Percentiles rank a stretch among this genome's conserved stretches.
Evolutionary conservation across 2,797 vertebrate genomes (phyloP).

Genomic region (Chiroxiphia lanceolata): DNA sequence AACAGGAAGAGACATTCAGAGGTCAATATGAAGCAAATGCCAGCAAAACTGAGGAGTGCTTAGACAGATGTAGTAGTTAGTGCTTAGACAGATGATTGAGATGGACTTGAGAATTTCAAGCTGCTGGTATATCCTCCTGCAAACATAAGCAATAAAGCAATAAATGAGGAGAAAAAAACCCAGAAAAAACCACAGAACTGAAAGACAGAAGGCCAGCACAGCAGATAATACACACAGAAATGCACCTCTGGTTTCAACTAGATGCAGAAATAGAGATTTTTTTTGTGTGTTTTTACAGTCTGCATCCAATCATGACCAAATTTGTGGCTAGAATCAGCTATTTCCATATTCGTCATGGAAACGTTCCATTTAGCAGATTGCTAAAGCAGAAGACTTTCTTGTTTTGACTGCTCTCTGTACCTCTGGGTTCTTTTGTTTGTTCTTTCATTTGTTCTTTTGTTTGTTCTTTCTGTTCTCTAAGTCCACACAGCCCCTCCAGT

Average conservation of each 20-base stretch:
- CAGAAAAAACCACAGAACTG: not conserved
- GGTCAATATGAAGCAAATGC: not conserved
- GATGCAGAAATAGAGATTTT: not conserved
- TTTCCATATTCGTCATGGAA: slow-evolving; percentile 30
- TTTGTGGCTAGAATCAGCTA: not conserved
- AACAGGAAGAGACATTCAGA: not conserved
- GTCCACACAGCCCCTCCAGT: no score
- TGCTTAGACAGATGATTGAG: not conserved
- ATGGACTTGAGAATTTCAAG: not conserved
- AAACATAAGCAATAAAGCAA: not conserved
- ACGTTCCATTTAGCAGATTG: not conserved
- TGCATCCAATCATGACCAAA: not conserved
- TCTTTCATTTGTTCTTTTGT: not conserved
- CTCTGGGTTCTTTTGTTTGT: not conserved
- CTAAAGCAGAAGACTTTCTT: not conserved
- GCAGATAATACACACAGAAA: not conserved
- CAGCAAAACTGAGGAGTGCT: not conserved
- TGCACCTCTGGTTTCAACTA: not conserved
- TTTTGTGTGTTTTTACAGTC: not conserved
- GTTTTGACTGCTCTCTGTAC: not conserved
- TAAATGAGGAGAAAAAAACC: not conserved
- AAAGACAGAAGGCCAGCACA: not conserved
- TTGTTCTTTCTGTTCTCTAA: not conserved
- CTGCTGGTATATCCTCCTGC: not conserved
- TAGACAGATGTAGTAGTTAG: not conserved